Conservation (phyloP, 2,888 invertebrate species). For the Torymus aiolomorphi region DNA sequence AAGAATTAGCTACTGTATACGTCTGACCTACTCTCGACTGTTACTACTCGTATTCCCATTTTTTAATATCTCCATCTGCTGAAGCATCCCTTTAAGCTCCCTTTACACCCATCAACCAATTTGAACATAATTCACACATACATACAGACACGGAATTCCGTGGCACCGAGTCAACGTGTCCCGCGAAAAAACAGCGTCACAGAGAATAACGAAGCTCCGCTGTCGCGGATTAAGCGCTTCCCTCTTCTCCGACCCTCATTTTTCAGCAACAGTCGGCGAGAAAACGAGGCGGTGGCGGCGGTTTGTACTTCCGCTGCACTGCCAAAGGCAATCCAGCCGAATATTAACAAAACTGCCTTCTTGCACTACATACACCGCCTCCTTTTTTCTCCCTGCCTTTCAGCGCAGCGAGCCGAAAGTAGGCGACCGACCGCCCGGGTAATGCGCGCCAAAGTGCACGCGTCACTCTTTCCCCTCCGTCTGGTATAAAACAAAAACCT, state of each 20-base stretch:
- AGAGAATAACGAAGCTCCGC: too few species aligned
- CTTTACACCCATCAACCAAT: background rate
- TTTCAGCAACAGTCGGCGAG: background rate
- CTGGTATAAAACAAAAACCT: background rate
- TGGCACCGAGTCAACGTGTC: too few species aligned
- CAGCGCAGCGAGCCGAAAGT: conserved; percentile 3
- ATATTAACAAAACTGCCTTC: conserved; percentile 72
- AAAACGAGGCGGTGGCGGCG: too few species aligned
- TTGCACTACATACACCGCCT: conserved; percentile 48
- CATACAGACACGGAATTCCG: too few species aligned
- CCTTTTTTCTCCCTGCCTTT: conserved; percentile 19
- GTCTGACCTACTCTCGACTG: too few species aligned
- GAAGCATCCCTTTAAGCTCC: background rate
- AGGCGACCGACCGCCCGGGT: background rate
- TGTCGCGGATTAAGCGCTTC: conserved; percentile 16
- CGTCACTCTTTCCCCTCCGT: background rate
- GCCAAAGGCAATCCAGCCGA: conserved; percentile 47
- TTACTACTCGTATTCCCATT: too few species aligned
- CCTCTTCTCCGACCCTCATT: background rate
- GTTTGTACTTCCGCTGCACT: background rate
- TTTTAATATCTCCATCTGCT: too few species aligned
- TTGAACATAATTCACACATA: too few species aligned
- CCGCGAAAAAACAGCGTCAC: too few species aligned
- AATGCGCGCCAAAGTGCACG: background rate
- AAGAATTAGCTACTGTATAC: too few species aligned